A percentile compares a stretch with the other conserved stretches of the same genome.
These are phyloP conservation scores for Athalia circularis DNA, from an alignment of 2,888 invertebrate genomes.

Conservation along the genomic window DNA sequence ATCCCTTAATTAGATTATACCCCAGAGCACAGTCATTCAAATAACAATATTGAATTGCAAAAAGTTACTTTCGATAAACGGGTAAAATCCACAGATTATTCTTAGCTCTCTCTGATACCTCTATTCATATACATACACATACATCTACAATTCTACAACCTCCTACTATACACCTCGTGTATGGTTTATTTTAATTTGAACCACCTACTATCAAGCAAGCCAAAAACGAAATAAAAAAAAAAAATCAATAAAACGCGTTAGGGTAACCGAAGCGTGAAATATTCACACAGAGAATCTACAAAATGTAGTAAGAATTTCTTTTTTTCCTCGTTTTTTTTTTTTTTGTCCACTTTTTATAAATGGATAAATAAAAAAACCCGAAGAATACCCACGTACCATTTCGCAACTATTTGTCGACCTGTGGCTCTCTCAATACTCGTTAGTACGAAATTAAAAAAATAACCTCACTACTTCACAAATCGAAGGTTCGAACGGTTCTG, in stretches of 20 bases:
- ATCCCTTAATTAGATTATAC: conserved; percentile 31
- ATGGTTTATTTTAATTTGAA: conserved; percentile 28
- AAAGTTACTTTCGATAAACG: conserved; percentile 22
- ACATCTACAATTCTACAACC: not conserved
- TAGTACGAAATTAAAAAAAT: conserved; percentile 35
- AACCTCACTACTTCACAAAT: conserved; percentile 45
- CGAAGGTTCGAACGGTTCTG: conserved; percentile 44
- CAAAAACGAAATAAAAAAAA: not conserved
- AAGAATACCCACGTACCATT: conserved; percentile 32
- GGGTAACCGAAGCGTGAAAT: conserved; percentile 12
- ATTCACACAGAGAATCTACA: not conserved
- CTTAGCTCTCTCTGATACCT: conserved; percentile 18
- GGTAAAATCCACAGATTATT: conserved; percentile 30
- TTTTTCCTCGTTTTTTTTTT: no score
- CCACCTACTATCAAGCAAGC: conserved; percentile 27
- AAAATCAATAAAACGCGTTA: conserved; percentile 43
- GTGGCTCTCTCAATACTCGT: conserved; percentile 18
- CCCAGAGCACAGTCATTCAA: conserved; percentile 10
- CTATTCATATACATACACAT: conserved; percentile 21
- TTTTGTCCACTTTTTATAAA: not conserved
- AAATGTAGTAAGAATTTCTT: no score
- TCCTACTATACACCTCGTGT: conserved; percentile 20
- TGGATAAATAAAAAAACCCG: not conserved
- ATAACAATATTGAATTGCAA: conserved; percentile 20
- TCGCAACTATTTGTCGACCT: conserved; percentile 21